These are phyloP conservation scores for Schlechtendalia chinensis DNA, from an alignment of 1,140 invertebrate genomes.

Conservation along the genomic window DNA sequence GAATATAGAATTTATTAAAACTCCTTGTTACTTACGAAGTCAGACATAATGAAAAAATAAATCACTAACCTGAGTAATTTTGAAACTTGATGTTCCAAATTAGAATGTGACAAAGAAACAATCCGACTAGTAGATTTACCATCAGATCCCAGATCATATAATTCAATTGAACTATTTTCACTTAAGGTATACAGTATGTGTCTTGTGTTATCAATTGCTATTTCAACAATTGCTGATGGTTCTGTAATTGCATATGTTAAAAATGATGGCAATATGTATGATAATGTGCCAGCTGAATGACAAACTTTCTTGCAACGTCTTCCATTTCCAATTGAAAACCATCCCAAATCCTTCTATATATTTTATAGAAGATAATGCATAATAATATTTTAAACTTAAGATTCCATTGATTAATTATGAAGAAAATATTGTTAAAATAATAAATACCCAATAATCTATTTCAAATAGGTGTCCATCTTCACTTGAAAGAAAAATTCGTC, in stretches of 20 bases:
- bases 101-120: conserved; percentile 73
- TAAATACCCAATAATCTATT: conserved; percentile 83
- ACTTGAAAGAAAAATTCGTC: conserved; percentile 92
- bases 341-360: conserved; percentile 73
- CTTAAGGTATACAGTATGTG: conserved; percentile 88
- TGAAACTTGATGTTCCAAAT: conserved; percentile 73
- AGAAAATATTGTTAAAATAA: not conserved
- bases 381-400: not conserved
- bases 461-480: conserved; percentile 95
- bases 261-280: conserved; percentile 90
- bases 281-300: conserved; percentile 82
- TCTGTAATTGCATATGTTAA: conserved; percentile 77
- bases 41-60: too few species aligned
- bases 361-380: conserved; percentile 19
- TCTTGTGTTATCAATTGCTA: conserved; percentile 84
- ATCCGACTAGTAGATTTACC: conserved; percentile 72
- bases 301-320: conserved; percentile 94
- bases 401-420: not conserved
- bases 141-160: conserved; percentile 84
- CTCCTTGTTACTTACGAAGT: conserved; percentile 16
- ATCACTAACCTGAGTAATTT: conserved; percentile 54
- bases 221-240: conserved; percentile 85
- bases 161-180: conserved; percentile 76
- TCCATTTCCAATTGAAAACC: conserved; percentile 69
- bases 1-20: conserved; percentile 52